A percentile compares a stretch with the other conserved stretches of the same genome.
Conservation (phyloP, 2,113 vertebrate species). For the Limanda limanda region DNA sequence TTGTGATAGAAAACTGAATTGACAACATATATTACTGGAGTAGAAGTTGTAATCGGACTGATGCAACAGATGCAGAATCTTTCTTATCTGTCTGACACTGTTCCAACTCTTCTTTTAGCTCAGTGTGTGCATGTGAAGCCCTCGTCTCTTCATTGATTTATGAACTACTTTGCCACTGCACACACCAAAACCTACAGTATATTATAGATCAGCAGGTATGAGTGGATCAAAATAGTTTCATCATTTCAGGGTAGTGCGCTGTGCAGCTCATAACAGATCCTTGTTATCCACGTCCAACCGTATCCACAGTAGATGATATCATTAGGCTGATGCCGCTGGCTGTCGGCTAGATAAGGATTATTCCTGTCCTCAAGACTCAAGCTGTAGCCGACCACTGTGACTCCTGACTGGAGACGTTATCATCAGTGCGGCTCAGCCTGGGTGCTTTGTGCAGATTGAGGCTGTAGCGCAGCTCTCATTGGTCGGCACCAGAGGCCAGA, state of each 20-base stretch:
- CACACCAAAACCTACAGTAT: neutral
- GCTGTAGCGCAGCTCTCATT: slow-evolving; percentile 1
- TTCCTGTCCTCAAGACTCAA: slow-evolving; percentile 35
- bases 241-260: slow-evolving; percentile 21
- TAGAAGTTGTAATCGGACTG: slow-evolving; percentile 1
- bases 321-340: slow-evolving; percentile 38
- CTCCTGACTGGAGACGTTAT: slow-evolving; percentile 50
- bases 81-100: neutral
- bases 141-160: slow-evolving; percentile 25
- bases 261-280: slow-evolving; percentile 35
- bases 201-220: slow-evolving; percentile 29
- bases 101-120: slow-evolving; percentile 21
- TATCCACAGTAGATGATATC: slow-evolving; percentile 45
- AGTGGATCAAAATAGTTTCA: slow-evolving; percentile 42
- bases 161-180: slow-evolving; percentile 2
- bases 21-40: neutral
- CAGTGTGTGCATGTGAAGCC: neutral
- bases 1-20: neutral
- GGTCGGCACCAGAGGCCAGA: neutral
- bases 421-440: slow-evolving; percentile 8
- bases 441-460: slow-evolving; percentile 31
- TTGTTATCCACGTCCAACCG: slow-evolving; percentile 43
- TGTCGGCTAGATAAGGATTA: slow-evolving; percentile 41
- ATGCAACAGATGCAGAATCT: neutral
- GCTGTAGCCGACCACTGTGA: slow-evolving; percentile 20